Evolutionary conservation across 2,888 invertebrate genomes (phyloP).

Genomic region (Sphinx pinastri): DNA sequence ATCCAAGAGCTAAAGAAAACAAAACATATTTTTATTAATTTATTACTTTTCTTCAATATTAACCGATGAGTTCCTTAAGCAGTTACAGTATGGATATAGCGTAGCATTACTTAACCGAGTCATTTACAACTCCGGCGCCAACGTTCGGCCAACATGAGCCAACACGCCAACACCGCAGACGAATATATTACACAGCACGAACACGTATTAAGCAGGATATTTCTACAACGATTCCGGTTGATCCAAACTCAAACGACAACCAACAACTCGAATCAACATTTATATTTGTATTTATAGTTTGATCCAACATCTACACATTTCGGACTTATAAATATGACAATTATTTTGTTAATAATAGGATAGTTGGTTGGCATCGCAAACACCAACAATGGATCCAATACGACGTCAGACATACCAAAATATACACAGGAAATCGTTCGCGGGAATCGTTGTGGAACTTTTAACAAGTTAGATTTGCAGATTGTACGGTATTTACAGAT

Average conservation of each 20-base stretch:
- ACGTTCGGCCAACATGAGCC: background rate
- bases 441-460: constrained; percentile 32
- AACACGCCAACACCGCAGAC: constrained; percentile 9
- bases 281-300: background rate
- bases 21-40: constrained; percentile 56
- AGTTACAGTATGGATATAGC: constrained; percentile 72
- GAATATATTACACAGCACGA: constrained; percentile 60
- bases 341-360: background rate
- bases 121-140: constrained; percentile 25
- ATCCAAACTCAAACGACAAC: background rate
- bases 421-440: background rate
- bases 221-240: constrained; percentile 29
- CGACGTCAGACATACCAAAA: background rate
- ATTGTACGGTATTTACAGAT: background rate
- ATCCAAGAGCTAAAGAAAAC: constrained; percentile 29
- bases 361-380: background rate
- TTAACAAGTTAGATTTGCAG: constrained; percentile 33
- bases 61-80: constrained; percentile 80
- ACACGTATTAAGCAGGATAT: constrained; percentile 46
- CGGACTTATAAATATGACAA: background rate
- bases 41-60: constrained; percentile 75
- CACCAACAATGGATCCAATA: background rate
- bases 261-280: background rate
- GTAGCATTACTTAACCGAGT: constrained; percentile 51
- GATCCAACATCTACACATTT: background rate